Evolutionary conservation across 2,888 invertebrate genomes (phyloP).

Genomic region (Volucella zonaria): DNA sequence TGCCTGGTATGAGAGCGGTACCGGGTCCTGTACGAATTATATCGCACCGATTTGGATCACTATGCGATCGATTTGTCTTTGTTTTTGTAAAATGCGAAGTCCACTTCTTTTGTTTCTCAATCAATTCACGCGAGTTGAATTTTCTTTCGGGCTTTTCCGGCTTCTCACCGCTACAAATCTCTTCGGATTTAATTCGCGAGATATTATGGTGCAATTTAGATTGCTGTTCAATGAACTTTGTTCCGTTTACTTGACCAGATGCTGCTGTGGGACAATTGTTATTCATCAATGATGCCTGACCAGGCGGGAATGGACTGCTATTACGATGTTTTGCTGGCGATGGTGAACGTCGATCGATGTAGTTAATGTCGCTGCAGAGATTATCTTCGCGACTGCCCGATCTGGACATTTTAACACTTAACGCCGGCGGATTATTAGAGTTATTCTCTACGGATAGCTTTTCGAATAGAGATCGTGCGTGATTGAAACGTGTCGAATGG

Average conservation of each 20-base stretch:
- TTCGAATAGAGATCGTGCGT: slow-evolving; percentile 95
- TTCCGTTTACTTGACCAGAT: slow-evolving; percentile 82
- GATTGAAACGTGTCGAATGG: slow-evolving; percentile 95
- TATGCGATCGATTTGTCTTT: slow-evolving; percentile 85
- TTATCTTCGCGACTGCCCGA: slow-evolving; percentile 82
- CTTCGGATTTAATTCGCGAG: slow-evolving; percentile 85
- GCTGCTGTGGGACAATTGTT: slow-evolving; percentile 77
- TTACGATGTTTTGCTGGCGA: slow-evolving; percentile 80
- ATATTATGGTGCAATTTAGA: slow-evolving; percentile 82
- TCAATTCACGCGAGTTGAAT: slow-evolving; percentile 92
- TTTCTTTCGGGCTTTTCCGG: slow-evolving; percentile 93
- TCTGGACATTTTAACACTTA: slow-evolving; percentile 80
- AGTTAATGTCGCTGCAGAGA: slow-evolving; percentile 79
- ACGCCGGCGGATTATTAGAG: slow-evolving; percentile 76
- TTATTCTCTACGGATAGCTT: slow-evolving; percentile 89
- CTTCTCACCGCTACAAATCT: slow-evolving; percentile 84
- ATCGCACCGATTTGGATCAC: slow-evolving; percentile 85
- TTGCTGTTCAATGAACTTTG: slow-evolving; percentile 79
- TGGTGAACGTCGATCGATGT: slow-evolving; percentile 82
- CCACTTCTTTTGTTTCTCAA: slow-evolving; percentile 96
- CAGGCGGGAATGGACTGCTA: slow-evolving; percentile 81
- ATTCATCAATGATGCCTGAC: slow-evolving; percentile 78
- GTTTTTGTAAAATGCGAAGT: slow-evolving; percentile 94
- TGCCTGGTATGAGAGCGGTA: slow-evolving; percentile 83
- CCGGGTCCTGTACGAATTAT: slow-evolving; percentile 83